A percentile compares a stretch with the other conserved stretches of the same genome.
These are phyloP conservation scores for Eriocheir sinensis DNA, from an alignment of 1,140 invertebrate species.

Conservation along the genomic window DNA sequence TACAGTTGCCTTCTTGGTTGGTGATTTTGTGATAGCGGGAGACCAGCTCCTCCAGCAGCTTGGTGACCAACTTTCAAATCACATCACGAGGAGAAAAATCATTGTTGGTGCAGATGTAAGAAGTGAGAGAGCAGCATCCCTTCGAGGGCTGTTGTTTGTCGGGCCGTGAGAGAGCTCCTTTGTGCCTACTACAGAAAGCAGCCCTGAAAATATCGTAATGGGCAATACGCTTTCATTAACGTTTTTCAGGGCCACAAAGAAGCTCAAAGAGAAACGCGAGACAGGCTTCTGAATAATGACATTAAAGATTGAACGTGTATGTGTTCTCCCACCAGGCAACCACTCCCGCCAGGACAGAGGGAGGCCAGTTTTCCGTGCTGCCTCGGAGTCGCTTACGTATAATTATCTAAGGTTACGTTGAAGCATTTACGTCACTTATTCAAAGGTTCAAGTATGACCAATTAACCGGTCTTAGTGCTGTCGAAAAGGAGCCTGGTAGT, in stretches of 20 bases:
- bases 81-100: neutral
- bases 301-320: slow-evolving; percentile 15
- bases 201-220: slow-evolving; percentile 6
- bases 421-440: neutral
- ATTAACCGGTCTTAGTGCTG: no score
- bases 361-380: neutral
- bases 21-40: no score
- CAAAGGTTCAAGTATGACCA: neutral
- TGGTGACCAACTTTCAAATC: neutral
- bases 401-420: neutral
- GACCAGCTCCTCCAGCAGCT: neutral
- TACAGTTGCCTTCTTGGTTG: no score
- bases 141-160: neutral
- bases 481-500: no score
- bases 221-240: neutral
- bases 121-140: neutral
- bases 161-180: neutral
- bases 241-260: neutral
- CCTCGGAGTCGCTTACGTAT: neutral
- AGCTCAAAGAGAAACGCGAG: slow-evolving; percentile 22
- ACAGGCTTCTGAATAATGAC: neutral
- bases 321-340: slow-evolving; percentile 7
- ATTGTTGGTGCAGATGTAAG: neutral
- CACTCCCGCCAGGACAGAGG: neutral
- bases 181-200: neutral